Evolutionary conservation across 2,113 vertebrate genomes (phyloP), one percentile per base, ranked within the genome.

Genomic region (Irena cyanogastra): DNA sequence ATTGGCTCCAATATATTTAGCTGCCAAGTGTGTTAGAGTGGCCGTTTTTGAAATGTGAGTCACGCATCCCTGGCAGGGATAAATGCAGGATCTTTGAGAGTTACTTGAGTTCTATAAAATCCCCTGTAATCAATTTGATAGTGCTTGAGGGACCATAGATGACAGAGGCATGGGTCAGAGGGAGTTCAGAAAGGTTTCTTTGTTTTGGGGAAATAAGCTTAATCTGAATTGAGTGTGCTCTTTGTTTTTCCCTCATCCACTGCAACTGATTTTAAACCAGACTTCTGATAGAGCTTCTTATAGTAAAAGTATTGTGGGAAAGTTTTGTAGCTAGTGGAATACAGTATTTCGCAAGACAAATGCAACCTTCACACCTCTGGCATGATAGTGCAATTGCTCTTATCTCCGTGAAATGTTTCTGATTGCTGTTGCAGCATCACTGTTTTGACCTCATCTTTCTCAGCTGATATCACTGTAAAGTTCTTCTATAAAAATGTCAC

Each of bases 91-190:
- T 39, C 33, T 83, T 83, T 81, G 50, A 56, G 54, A 14, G 56
- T 92, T 80, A 45, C 60, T 82, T 72, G 45, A 81, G 47, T 92
- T 80, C 7, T 74, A 13, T 61, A 60, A 93, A 91, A 63, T 89
- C 17, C 22, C 7, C 16, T 78, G n/a, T 61, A 74, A 87, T 24
- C 26, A 19, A 35, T 88, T 84, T 71, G 77, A 52, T 83, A 54
- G 64, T 57, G 42, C n/a, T 74, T 7, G 5, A 33, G 47, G 41
- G 39, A 53, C 70, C 20, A 5, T 8, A 65, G 66, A 42, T 93
- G 70, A 26, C 37, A 85, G 87, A 76, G 57, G 50, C 20, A 28
- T 37, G 90, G 88, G 64, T 76, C 50, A 74, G 57, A 61, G 12
- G 8, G 41, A 71, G 31, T 64, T 94, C 50, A 79, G 63, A 79